A percentile compares a stretch with the other conserved stretches of the same genome.
Evolutionary conservation across 1,140 invertebrate species (phyloP).

Genomic region (Hestina assimilis): DNA sequence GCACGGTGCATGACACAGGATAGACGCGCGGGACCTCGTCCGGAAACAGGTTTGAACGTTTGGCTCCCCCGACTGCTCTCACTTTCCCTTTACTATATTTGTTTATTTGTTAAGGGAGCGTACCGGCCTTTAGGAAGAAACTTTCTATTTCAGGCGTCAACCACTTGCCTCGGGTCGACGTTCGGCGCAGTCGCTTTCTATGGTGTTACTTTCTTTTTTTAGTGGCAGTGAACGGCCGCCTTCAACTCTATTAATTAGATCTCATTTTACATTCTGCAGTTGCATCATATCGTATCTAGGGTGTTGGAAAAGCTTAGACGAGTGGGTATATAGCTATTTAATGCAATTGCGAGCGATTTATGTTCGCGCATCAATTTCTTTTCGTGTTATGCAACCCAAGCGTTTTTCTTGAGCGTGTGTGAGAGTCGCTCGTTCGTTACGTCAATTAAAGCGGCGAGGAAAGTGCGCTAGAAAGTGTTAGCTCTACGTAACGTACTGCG

Average conservation of each 20-base stretch:
- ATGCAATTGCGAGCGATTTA: slow-evolving; percentile 53
- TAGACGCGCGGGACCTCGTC: slow-evolving; percentile 23
- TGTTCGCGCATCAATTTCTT: slow-evolving; percentile 70
- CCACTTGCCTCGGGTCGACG: slow-evolving; percentile 62
- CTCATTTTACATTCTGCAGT: background rate
- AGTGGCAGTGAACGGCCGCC: slow-evolving; percentile 28
- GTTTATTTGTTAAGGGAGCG: slow-evolving; percentile 73
- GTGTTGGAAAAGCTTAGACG: background rate
- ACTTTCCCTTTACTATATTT: slow-evolving; percentile 66
- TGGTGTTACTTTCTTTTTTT: slow-evolving; percentile 70
- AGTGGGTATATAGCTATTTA: background rate
- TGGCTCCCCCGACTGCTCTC: slow-evolving; percentile 55
- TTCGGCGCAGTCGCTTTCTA: slow-evolving; percentile 64
- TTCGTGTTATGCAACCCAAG: slow-evolving; percentile 67
- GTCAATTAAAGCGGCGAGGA: slow-evolving; percentile 72
- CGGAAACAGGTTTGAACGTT: slow-evolving; percentile 56
- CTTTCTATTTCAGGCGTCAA: slow-evolving; percentile 72
- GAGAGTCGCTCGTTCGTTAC: slow-evolving; percentile 73
- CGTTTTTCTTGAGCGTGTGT: slow-evolving; percentile 66
- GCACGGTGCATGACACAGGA: slow-evolving; percentile 34
- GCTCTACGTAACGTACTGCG: slow-evolving; percentile 54
- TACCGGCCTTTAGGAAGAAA: slow-evolving; percentile 59
- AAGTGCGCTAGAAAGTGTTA: slow-evolving; percentile 70
- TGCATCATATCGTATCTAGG: background rate
- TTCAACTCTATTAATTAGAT: slow-evolving; percentile 15